These are phyloP conservation scores for Cariama cristata DNA, from an alignment of 2,113 vertebrate genomes.

Conservation along the genomic window DNA sequence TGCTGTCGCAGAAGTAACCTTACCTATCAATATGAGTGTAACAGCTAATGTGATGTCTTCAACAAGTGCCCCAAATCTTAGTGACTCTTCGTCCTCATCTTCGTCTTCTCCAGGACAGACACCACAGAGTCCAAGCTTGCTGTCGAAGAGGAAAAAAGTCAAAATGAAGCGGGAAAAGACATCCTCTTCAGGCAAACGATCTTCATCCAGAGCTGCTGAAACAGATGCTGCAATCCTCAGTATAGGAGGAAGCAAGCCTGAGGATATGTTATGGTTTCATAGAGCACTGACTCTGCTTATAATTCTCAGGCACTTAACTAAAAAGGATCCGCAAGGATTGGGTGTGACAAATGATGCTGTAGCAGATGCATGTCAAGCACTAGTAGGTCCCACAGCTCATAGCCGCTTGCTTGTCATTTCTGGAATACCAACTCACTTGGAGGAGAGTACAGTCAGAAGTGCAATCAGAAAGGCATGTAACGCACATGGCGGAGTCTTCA, in stretches of 20 bases:
- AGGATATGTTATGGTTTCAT: constrained; percentile 99
- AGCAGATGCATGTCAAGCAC: constrained; percentile 91
- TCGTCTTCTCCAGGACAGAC: constrained; percentile 97
- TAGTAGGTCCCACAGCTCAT: constrained; percentile 92
- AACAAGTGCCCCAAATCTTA: constrained; percentile 88
- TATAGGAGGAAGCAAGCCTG: constrained; percentile 92
- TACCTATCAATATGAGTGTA: constrained; percentile 89
- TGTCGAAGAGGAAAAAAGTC: constrained; percentile 97
- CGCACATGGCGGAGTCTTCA: constrained; percentile 93
- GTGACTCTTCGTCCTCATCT: constrained; percentile 94
- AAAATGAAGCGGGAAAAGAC: constrained; percentile 97
- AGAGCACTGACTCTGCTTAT: constrained; percentile 93
- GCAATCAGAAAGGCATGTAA: constrained; percentile 96
- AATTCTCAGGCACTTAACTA: constrained; percentile 92
- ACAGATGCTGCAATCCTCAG: constrained; percentile 85
- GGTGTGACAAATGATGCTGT: constrained; percentile 94
- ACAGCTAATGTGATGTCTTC: constrained; percentile 87
- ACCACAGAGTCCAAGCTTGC: constrained; percentile 93
- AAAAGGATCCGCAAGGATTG: constrained; percentile 92
- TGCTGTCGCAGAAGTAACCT: constrained; percentile 93
- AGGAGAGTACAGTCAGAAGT: constrained; percentile 87
- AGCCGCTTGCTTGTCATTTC: constrained; percentile 95
- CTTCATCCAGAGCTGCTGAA: constrained; percentile 79
- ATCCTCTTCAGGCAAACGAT: constrained; percentile 83
- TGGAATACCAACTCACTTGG: constrained; percentile 94